phyloP scores from a whole-genome alignment of 2,113 vertebrate genomes.

The Heterochromis multidens region DNA sequence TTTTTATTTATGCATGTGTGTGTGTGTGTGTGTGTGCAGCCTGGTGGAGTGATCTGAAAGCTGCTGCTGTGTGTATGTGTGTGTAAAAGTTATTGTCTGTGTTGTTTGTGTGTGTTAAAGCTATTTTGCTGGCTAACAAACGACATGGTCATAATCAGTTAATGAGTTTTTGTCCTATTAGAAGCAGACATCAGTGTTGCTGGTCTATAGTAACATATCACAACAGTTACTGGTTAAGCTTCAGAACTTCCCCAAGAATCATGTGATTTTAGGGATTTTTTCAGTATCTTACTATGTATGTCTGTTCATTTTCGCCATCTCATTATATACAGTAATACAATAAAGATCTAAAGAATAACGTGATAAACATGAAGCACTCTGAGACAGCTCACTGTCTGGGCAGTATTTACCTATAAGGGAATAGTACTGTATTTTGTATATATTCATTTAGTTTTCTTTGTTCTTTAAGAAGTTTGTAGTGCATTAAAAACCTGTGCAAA shows the following conservation, averaged over 20 bases:
- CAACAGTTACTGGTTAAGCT: background rate
- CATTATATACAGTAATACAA: no score
- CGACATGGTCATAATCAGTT: background rate
- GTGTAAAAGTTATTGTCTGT: background rate
- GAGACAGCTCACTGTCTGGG: no score
- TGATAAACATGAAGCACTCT: no score
- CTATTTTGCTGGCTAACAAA: background rate
- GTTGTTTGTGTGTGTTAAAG: background rate
- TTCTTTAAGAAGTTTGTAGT: no score
- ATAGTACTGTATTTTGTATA: no score
- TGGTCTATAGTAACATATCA: background rate
- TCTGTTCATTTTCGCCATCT: no score
- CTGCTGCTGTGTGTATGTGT: background rate
- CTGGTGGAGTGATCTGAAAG: background rate
- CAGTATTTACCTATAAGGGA: no score
- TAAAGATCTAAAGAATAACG: no score
- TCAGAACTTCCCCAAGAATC: no score
- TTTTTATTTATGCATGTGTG: slow-evolving; percentile 13
- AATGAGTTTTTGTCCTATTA: background rate
- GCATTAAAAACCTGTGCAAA: no score
- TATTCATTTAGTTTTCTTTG: no score
- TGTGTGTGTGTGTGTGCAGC: background rate
- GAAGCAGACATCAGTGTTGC: background rate
- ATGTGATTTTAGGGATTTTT: background rate
- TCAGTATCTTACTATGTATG: background rate